These are phyloP conservation scores for Timema cristinae DNA, from an alignment of 2,888 invertebrate genomes.

Conservation along the genomic window DNA sequence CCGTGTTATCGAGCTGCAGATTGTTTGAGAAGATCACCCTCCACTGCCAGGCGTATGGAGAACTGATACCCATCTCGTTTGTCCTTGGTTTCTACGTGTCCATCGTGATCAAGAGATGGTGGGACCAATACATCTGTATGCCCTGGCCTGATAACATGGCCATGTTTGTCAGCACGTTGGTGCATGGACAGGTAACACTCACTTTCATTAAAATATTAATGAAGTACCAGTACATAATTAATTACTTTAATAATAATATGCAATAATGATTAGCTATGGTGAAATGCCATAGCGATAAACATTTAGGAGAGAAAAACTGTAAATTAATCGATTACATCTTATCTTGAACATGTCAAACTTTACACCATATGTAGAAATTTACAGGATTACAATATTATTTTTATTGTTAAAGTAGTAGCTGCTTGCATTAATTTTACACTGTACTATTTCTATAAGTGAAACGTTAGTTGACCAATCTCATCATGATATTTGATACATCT, in stretches of 20 bases:
- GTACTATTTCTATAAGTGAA: too few species aligned
- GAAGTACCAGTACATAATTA: not conserved
- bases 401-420: too few species aligned
- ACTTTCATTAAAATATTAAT: not conserved
- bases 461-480: too few species aligned
- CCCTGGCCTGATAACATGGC: constrained; percentile 45
- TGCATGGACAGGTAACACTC: constrained; percentile 37
- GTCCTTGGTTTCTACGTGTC: constrained; percentile 50
- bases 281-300: too few species aligned
- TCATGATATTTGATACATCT: too few species aligned
- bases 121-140: constrained; percentile 44
- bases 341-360: too few species aligned
- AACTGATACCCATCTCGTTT: constrained; percentile 46
- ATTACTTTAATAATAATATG: not conserved
- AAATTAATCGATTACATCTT: too few species aligned
- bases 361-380: too few species aligned
- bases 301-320: too few species aligned
- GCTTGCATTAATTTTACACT: too few species aligned
- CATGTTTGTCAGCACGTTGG: constrained; percentile 42
- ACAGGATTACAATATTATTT: too few species aligned
- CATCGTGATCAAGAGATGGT: constrained; percentile 46
- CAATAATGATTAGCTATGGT: not conserved
- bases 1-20: constrained; percentile 26
- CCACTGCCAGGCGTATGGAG: constrained; percentile 37
- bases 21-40: constrained; percentile 35